A percentile compares a stretch with the other conserved stretches of the same genome.
Conservation (phyloP, 2,113 vertebrate species). For the Bothrops jararaca region DNA sequence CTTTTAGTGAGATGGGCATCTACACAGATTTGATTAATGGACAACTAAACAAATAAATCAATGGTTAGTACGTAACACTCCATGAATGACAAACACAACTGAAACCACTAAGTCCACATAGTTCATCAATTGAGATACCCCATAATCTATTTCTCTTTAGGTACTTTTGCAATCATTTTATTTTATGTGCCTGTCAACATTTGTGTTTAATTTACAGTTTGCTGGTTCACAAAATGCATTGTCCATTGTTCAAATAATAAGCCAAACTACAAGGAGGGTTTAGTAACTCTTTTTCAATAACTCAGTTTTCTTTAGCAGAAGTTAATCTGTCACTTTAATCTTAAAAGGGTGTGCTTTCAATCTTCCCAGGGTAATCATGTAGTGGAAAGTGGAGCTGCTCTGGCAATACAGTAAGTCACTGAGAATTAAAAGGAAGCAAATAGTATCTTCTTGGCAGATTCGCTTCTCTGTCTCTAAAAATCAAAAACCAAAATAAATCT, state of each 20-base stretch:
- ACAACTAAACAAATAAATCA: background rate
- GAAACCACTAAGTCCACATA: conserved; percentile 55
- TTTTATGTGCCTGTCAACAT: conserved; percentile 49
- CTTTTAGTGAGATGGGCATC: background rate
- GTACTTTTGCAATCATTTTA: conserved; percentile 51
- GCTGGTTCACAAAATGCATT: background rate
- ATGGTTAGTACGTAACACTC: conserved; percentile 47
- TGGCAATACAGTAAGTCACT: background rate
- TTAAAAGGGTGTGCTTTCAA: background rate
- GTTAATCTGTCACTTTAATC: background rate
- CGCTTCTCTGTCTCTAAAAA: background rate
- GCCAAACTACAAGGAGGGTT: background rate
- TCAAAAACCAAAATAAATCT: background rate
- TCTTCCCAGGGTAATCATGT: background rate
- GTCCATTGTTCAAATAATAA: background rate
- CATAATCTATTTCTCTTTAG: conserved; percentile 54
- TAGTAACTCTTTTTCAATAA: background rate
- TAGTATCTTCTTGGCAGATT: background rate
- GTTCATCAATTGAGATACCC: conserved; percentile 56
- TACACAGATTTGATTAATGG: background rate
- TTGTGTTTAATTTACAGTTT: conserved; percentile 26
- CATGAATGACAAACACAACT: conserved; percentile 53
- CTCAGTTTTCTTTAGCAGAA: background rate
- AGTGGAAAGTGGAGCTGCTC: background rate
- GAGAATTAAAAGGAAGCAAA: background rate